A percentile compares a stretch with the other conserved stretches of the same genome.
Conservation (phyloP, 37 sponge, comb jelly and placozoan species). For the Aphrocallistes beatrix region DNA sequence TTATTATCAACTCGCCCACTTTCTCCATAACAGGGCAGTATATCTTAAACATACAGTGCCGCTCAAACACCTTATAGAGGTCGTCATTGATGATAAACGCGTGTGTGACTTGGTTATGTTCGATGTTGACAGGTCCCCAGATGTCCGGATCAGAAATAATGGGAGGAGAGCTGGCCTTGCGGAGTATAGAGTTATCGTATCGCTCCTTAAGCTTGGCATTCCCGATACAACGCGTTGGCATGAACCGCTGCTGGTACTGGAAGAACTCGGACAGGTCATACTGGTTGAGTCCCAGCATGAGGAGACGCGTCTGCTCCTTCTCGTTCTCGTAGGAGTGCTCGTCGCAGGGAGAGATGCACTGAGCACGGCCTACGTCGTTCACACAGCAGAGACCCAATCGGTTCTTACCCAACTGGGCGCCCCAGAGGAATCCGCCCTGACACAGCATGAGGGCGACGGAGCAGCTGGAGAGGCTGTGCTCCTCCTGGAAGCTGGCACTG, state of each 20-base stretch:
- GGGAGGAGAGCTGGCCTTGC: not conserved
- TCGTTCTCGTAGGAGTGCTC: not conserved
- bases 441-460: slow-evolving; percentile 8
- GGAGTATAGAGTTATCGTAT: not conserved
- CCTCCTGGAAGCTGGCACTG: not conserved
- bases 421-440: not conserved
- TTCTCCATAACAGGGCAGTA: not conserved
- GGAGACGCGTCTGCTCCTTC: not conserved
- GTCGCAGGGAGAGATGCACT: not conserved
- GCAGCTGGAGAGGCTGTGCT: not conserved
- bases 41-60: not conserved
- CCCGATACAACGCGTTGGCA: not conserved
- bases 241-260: not conserved
- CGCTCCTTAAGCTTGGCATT: not conserved
- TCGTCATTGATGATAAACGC: not conserved
- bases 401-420: not conserved
- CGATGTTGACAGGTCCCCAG: not conserved
- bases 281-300: not conserved
- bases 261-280: not conserved
- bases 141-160: not conserved
- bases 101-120: not conserved
- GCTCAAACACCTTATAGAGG: not conserved
- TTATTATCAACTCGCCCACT: not conserved
- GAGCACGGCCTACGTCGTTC: not conserved
- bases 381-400: not conserved